Evolutionary conservation across 2,113 vertebrate species (phyloP).

Genomic region (Calypte anna): DNA sequence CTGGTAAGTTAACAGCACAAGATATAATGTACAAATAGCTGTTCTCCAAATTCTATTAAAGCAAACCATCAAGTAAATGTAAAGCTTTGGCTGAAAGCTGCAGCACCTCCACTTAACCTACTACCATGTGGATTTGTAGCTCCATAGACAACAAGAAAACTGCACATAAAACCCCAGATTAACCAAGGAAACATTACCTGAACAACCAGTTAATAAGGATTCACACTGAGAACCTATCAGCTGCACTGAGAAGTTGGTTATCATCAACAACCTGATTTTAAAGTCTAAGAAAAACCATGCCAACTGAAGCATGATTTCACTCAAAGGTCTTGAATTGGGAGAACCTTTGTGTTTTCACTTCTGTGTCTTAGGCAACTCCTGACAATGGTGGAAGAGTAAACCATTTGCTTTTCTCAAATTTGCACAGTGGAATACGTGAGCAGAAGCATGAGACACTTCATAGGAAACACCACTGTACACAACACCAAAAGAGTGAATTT

Average conservation of each 20-base stretch:
- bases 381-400: neutral
- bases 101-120: neutral
- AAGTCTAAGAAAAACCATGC: neutral
- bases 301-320: neutral
- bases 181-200: neutral
- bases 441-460: neutral
- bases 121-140: fast-evolving
- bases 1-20: slow-evolving; percentile 8
- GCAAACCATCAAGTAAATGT: slow-evolving; percentile 20
- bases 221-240: neutral
- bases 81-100: neutral
- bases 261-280: neutral
- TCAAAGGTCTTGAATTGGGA: fast-evolving
- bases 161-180: neutral
- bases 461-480: neutral
- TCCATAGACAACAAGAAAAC: fast-evolving
- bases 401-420: neutral
- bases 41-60: slow-evolving; percentile 49
- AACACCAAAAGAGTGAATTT: neutral
- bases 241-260: neutral
- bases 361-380: neutral
- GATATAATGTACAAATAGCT: neutral
- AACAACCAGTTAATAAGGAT: neutral
- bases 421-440: fast-evolving
- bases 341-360: neutral